These are phyloP conservation scores for Romanogobio albipinnatus DNA, from an alignment of 2,113 vertebrate species.

Conservation along the genomic window DNA sequence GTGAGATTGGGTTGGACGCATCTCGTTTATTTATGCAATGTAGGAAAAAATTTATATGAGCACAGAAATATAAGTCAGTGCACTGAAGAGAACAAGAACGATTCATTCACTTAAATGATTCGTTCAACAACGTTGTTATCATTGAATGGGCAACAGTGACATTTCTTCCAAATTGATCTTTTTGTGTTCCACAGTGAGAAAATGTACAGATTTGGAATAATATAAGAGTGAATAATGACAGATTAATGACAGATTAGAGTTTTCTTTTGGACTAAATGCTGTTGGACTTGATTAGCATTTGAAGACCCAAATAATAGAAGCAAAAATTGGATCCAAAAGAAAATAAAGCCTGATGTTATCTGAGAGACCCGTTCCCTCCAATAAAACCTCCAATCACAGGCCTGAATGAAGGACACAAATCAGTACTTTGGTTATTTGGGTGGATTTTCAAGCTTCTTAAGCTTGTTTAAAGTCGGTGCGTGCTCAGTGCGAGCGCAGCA, in stretches of 20 bases:
- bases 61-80: too few relatives aligned
- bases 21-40: too few relatives aligned
- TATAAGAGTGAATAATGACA: background rate
- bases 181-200: background rate
- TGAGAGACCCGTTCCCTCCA: background rate
- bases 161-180: background rate
- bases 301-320: background rate
- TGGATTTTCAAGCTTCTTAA: conserved; percentile 15
- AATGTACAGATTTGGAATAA: background rate
- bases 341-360: background rate
- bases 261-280: background rate
- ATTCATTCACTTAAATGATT: background rate
- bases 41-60: too few relatives aligned
- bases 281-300: background rate
- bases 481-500: conserved; percentile 1
- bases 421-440: conserved; percentile 6
- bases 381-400: background rate
- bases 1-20: too few relatives aligned
- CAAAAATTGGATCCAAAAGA: background rate
- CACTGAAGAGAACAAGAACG: background rate
- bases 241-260: background rate
- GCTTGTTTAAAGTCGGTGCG: conserved; percentile 20
- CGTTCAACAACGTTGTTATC: background rate
- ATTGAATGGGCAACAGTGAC: background rate
- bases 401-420: conserved; percentile 3